These are phyloP conservation scores for Aphis gossypii DNA, from an alignment of 1,140 invertebrate species.

Conservation along the genomic window DNA sequence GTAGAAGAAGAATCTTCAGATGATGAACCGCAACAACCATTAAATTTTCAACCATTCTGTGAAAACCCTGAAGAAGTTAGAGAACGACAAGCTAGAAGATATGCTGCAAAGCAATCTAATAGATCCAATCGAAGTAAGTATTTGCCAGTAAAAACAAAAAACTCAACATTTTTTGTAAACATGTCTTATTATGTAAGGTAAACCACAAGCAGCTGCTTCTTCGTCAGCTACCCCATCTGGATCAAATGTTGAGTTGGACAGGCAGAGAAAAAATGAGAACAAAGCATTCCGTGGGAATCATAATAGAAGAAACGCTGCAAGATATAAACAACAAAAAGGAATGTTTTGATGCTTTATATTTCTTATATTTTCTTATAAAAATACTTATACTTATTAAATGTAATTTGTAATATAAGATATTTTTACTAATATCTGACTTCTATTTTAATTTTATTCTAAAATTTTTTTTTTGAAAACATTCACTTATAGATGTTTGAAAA, in stretches of 20 bases:
- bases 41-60: slow-evolving; percentile 52
- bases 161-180: not conserved
- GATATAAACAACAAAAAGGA: slow-evolving; percentile 52
- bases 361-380: not conserved
- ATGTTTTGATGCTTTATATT: slow-evolving; percentile 25
- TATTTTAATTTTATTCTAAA: too few species aligned
- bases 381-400: not conserved
- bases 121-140: slow-evolving; percentile 40
- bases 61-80: slow-evolving; percentile 53
- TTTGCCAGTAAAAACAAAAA: not conserved
- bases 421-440: too few species aligned
- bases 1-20: slow-evolving; percentile 10
- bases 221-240: not conserved
- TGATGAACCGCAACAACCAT: not conserved
- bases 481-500: too few species aligned
- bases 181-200: not conserved
- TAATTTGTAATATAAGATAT: too few species aligned
- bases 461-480: too few species aligned
- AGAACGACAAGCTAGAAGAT: slow-evolving; percentile 47
- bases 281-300: slow-evolving; percentile 52
- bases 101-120: slow-evolving; percentile 34
- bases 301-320: slow-evolving; percentile 54
- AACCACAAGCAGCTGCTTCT: not conserved
- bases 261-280: slow-evolving; percentile 48
- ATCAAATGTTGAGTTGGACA: not conserved